Evolutionary conservation across 2,113 vertebrate species (phyloP), one percentile per base, ranked within the genome.

Genomic region (Saiga tatarica): DNA sequence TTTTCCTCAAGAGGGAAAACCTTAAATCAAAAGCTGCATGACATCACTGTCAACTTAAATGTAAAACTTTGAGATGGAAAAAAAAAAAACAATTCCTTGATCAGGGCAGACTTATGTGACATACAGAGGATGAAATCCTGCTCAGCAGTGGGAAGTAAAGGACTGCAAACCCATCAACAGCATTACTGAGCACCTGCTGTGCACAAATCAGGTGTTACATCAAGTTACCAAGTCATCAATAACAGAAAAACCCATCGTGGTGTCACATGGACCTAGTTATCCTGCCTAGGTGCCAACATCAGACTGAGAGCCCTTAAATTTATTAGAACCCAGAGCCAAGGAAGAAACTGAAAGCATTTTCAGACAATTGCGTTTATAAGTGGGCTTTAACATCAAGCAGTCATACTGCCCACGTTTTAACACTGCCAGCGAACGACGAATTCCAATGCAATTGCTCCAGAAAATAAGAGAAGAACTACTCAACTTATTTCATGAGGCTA

Each of bases 271-370:
- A 47, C 53, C 39, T 39, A 64, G 55, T 57, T 93, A 52, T 79
- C 21, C 62, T 87, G 47, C 21, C 6, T 11, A 25, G 16, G 53
- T 67, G 33, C 55, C 94, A 96, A 28, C 71, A 82, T 76, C 79
- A 89, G 62, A 84, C 84, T 12, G 59, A 97, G 9, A 81, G 36
- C 36, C 23, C 86, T 42, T 76, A 91, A 71, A 82, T 50, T 50
- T 59, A 87, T 59, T 84, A 47, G 47, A 89, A 62, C 52, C 84
- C 89, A 83, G 53, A 93, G 21, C 78, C 90, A 59, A 60, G 84
- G 55, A 87, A 97, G 84, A 98, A 87, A 95, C n/a, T 76, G 64
- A 90, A 92, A 94, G 47, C 47, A 53, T 57, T 94, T 93, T 52
- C 64, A 93, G 93, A 89, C 36, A 96, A 79, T 45, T 47, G 83